Evolutionary conservation across 2,888 invertebrate species (phyloP), one percentile per base, ranked within the genome.

Genomic region (Nomada hirtipes): DNA sequence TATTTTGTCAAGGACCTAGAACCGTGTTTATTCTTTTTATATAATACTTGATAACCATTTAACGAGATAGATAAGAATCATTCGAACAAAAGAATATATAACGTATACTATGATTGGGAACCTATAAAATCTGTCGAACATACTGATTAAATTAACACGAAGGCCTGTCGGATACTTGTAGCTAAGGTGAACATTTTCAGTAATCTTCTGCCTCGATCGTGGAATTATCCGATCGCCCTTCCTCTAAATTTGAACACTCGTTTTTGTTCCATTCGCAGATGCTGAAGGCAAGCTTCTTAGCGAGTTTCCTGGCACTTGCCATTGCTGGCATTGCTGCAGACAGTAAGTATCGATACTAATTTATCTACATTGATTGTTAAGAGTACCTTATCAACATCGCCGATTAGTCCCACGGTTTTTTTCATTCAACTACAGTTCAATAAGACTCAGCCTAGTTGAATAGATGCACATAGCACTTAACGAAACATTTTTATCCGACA

Each of bases 401-500:
- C 18, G 7, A 44, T 29, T n/a, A 20, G 29, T 64, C 4, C 15
- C 2, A 4, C 2, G 53, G 23, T 29, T 9, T 44, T 10, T 7
- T 10, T 7, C 13, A 13, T 59, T 23, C 11, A 18, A 4, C 23
- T 26, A 9, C 52, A 68, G 29, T 57, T 11, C 7, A 11, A 18
- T 4, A 15, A 26, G 18, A 36, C 4, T 2, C 10, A 10, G 15
- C 9, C 26, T 59, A 47, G 2, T 2, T 47, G 11, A 36, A 10
- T 18, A 42, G 42, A 42, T 18, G 36, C 10, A 7, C 4, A n/a
- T 23, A 1, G 18, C 13, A n/a, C n/a, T 3, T 23, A 44, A 15
- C 42, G 44, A 20, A 42, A 0, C 13, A 2, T 47, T 26, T 36
- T 9, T 18, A 4, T 18, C 42, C 0, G 78, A 0, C 89, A 97